Percentiles rank a stretch among this genome's conserved stretches.
These are phyloP conservation scores for Dicyrtoma fusca DNA, from an alignment of 2,888 invertebrate species.

Conservation along the genomic window DNA sequence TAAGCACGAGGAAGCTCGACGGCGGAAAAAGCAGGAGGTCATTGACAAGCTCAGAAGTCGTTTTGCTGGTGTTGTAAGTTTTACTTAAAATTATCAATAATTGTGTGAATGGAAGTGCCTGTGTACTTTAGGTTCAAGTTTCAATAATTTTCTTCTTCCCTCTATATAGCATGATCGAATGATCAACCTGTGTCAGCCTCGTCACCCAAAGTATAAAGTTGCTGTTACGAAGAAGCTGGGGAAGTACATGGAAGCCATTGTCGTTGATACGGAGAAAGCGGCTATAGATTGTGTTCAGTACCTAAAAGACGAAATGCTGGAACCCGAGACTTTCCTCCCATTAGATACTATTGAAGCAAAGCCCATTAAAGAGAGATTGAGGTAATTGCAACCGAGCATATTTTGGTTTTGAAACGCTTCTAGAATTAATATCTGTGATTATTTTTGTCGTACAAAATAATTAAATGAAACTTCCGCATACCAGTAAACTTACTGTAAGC, in stretches of 20 bases:
- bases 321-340: conserved; percentile 97
- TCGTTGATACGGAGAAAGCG: conserved; percentile 97
- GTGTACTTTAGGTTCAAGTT: no score
- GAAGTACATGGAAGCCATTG: conserved; percentile 99
- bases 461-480: no score
- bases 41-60: conserved; percentile 96
- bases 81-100: not conserved
- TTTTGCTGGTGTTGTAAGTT: conserved; percentile 88
- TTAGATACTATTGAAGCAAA: conserved; percentile 94
- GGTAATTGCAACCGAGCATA: conserved; percentile 65
- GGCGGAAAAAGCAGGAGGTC: conserved; percentile 95
- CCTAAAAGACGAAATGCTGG: conserved; percentile 95
- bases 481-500: no score
- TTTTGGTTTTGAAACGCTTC: no score
- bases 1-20: conserved; percentile 93
- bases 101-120: not conserved
- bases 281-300: conserved; percentile 93
- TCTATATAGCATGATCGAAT: conserved; percentile 80
- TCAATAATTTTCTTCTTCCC: no score
- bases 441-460: no score
- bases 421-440: no score
- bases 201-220: conserved; percentile 97
- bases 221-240: conserved; percentile 97
- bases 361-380: conserved; percentile 85
- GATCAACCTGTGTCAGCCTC: conserved; percentile 99